Evolutionary conservation across 2,797 vertebrate species (phyloP), one percentile per base, ranked within the genome.

Genomic region (Leuciscus waleckii): DNA sequence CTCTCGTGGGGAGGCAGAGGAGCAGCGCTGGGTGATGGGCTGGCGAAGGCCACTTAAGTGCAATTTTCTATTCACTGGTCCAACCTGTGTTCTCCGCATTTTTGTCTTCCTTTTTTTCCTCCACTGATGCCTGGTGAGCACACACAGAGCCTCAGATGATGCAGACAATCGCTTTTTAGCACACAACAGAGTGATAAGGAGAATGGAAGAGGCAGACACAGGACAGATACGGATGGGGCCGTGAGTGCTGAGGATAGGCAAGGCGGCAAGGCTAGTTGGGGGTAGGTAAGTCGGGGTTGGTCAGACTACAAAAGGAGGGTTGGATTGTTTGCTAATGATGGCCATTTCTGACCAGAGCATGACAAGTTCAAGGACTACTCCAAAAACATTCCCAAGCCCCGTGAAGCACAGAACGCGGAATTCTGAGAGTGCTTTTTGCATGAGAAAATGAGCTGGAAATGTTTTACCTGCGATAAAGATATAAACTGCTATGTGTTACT

Each of bases 61-160:
- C 97, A 98, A 98, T 98, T 98, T 97, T 96, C 97, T 97, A 98
- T 98, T 99, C 97, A 99, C 94, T 87, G 93, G 94, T 95, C 96
- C 96, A 98, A 97, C 96, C 96, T 95, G 92, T 95, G 96, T 93
- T 95, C 96, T 96, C 95, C 92, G 83, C 90, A 96, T 94, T 94
- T 95, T 95, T 95, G 39, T 81, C 74, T 17, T 78, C 37, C 51
- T 68, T 88, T 87, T 43, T 87, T 85, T 82, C 68, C 43, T 92
- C 35, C 92, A 95, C 94, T 88, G 93, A 94, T 88, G 94, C 94
- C 95, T 97, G 94, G 94, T 95, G 94, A 97, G 95, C 93, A 96
- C 91, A 94, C 90, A 88, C 95, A 95, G 95, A 95, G 95, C 95
- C 94, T 94, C 94, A 95, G 94, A 95, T 96, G 95, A 93, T 95